phyloP scores from a whole-genome alignment of 2,797 vertebrate species.

The Hybognathus amarus region DNA sequence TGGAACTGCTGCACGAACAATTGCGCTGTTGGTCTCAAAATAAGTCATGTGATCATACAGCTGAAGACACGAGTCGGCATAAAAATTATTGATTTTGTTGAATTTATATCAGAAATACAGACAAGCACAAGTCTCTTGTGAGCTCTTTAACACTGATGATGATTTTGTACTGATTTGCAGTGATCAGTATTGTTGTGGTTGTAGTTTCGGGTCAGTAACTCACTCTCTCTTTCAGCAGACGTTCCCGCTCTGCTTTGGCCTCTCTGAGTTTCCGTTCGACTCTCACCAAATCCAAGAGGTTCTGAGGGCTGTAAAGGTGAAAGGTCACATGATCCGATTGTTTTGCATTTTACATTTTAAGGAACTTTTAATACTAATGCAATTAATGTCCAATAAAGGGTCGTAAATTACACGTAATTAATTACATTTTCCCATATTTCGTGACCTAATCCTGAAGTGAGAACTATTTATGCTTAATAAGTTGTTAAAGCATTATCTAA shows the following conservation, averaged over 20 bases:
- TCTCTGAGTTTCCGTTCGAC: constrained; percentile 84
- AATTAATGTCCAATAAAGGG: no score
- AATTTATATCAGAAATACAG: neutral
- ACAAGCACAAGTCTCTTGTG: neutral
- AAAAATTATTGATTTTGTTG: neutral
- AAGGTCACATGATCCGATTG: constrained; percentile 24
- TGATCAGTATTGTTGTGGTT: constrained; percentile 14
- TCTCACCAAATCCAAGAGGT: constrained; percentile 78
- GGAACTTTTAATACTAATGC: no score
- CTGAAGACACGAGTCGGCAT: neutral
- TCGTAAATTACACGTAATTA: no score
- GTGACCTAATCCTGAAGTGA: no score
- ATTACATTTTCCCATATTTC: no score
- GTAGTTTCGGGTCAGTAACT: constrained; percentile 62
- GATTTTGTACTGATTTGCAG: neutral
- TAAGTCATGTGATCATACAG: neutral
- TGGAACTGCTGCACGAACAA: neutral
- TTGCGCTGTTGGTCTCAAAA: neutral
- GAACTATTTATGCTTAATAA: no score
- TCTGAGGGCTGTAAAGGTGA: constrained; percentile 67
- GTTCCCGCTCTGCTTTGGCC: constrained; percentile 84
- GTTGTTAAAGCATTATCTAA: no score
- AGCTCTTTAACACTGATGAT: neutral
- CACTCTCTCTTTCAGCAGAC: constrained; percentile 86
- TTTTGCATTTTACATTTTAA: neutral